Evolutionary conservation across 1,140 invertebrate species (phyloP).

Genomic region (Drosophila pachea): DNA sequence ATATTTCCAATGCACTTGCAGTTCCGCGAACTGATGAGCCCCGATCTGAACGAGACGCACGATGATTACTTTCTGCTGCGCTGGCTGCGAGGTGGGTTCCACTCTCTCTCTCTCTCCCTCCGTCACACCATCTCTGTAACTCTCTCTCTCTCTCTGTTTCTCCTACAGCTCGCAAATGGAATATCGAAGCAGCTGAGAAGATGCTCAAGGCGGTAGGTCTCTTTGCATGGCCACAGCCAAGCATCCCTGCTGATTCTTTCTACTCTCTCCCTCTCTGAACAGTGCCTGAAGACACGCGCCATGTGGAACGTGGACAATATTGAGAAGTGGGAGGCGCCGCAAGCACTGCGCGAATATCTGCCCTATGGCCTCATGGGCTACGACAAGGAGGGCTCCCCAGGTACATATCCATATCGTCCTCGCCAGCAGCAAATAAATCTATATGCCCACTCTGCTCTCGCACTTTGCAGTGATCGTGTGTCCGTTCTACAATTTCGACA

Average conservation of each 20-base stretch:
- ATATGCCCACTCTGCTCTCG: background rate
- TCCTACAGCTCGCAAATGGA: constrained; percentile 87
- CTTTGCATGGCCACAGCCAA: background rate
- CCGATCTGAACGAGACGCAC: constrained; percentile 84
- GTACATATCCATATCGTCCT: constrained; percentile 74
- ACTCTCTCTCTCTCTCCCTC: background rate
- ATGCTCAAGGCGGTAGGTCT: constrained; percentile 85
- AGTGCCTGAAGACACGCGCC: constrained; percentile 78
- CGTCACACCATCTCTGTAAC: background rate
- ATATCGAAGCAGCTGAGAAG: constrained; percentile 88
- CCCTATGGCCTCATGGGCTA: constrained; percentile 88
- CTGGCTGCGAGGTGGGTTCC: constrained; percentile 87
- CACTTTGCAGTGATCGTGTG: constrained; percentile 83
- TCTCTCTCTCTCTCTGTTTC: background rate
- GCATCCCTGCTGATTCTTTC: background rate
- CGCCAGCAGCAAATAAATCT: too few species aligned
- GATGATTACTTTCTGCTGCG: constrained; percentile 89
- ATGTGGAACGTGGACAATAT: constrained; percentile 86
- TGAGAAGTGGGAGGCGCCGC: constrained; percentile 85
- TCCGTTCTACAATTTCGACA: constrained; percentile 86
- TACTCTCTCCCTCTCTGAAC: background rate
- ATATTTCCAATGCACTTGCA: constrained; percentile 71
- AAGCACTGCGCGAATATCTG: constrained; percentile 85
- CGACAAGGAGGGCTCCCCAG: constrained; percentile 91
- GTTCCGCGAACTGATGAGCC: constrained; percentile 85